Conservation (phyloP, 2,797 vertebrate species). For the Australoheros facetus region DNA sequence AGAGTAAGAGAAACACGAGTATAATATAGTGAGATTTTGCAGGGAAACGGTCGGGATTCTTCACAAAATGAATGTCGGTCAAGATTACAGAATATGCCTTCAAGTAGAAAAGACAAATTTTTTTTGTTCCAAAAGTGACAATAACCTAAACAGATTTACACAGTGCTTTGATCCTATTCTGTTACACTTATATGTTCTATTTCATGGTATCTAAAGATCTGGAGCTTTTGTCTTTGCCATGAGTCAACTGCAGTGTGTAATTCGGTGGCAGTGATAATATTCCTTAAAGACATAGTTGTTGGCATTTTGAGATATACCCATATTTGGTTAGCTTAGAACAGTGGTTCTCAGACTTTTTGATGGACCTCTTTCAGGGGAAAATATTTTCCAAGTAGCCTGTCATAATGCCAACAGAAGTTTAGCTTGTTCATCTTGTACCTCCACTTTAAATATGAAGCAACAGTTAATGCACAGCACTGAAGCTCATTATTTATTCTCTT, state of each 20-base stretch:
- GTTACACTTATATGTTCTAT: not conserved
- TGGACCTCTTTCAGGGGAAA: too few species aligned
- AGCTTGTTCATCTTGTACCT: too few species aligned
- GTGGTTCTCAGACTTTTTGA: not conserved
- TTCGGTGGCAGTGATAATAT: not conserved
- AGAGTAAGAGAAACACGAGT: slow-evolving; percentile 77
- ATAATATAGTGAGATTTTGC: not conserved
- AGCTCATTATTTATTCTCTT: not conserved
- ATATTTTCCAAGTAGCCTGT: too few species aligned
- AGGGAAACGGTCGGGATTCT: not conserved
- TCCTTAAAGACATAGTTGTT: not conserved
- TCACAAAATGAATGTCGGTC: not conserved
- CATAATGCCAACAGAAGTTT: too few species aligned
- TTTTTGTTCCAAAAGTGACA: not conserved
- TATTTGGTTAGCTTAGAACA: not conserved
- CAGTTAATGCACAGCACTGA: not conserved
- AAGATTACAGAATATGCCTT: not conserved
- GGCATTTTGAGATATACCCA: not conserved
- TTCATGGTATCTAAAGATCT: not conserved
- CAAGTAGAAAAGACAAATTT: not conserved
- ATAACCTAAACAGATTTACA: not conserved
- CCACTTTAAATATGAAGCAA: not conserved
- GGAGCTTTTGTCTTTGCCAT: not conserved
- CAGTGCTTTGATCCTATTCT: not conserved
- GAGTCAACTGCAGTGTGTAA: not conserved